These are phyloP conservation scores for Meriones unguiculatus DNA, from an alignment of 2,113 vertebrate genomes.

Conservation along the genomic window DNA sequence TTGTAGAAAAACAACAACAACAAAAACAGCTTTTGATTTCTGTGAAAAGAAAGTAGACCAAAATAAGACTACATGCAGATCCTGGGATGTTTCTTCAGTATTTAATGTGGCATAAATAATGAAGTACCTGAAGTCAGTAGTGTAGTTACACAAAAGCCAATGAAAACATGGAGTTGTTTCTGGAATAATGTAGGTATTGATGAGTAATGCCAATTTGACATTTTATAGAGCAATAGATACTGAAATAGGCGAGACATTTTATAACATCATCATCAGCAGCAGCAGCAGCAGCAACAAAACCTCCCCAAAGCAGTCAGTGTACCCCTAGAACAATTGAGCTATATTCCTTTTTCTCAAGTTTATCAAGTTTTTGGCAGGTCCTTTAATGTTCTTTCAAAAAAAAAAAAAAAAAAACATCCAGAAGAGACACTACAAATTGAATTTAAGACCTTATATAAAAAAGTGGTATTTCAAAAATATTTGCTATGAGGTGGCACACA, in stretches of 20 bases:
- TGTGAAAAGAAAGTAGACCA: not conserved
- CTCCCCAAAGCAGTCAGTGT: not conserved
- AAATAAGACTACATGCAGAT: not conserved
- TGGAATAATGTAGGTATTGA: not conserved
- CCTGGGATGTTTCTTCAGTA: not conserved
- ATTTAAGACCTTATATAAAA: not conserved
- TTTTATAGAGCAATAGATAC: not conserved
- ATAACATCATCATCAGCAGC: not conserved
- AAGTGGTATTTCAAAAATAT: conserved; percentile 35
- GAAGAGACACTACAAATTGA: not conserved
- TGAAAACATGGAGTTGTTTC: not conserved
- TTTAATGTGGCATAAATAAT: not conserved
- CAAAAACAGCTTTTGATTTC: not conserved
- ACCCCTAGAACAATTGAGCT: not conserved
- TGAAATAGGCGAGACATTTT: not conserved
- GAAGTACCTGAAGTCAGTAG: not conserved
- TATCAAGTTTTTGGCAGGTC: not conserved
- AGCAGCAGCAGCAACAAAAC: not conserved
- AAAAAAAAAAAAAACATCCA: not conserved
- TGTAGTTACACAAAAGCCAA: not conserved
- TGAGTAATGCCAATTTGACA: not conserved
- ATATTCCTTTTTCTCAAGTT: not conserved
- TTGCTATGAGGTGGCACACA: not conserved
- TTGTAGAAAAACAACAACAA: not conserved
- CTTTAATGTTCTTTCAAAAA: not conserved